These are phyloP conservation scores for Rissa tridactyla DNA, from an alignment of 2,113 vertebrate genomes.

Conservation along the genomic window DNA sequence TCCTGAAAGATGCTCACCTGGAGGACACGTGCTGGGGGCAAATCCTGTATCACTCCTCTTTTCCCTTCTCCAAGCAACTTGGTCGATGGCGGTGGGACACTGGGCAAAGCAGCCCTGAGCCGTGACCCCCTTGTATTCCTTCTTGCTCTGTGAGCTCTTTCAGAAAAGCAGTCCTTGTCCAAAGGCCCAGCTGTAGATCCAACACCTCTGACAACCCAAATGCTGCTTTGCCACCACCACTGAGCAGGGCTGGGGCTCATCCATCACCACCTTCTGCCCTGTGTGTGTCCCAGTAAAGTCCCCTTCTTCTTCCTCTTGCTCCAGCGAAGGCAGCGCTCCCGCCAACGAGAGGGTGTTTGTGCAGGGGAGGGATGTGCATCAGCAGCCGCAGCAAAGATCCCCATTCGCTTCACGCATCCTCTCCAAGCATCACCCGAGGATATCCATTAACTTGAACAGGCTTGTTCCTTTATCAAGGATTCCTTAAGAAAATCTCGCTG, in stretches of 20 bases:
- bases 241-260: background rate
- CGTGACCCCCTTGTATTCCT: background rate
- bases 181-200: background rate
- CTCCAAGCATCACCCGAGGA: background rate
- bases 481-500: constrained; percentile 29
- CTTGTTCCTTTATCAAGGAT: constrained; percentile 48
- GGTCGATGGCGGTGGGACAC: background rate
- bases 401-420: background rate
- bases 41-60: background rate
- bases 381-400: background rate
- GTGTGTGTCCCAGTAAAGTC: background rate
- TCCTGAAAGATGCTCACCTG: background rate
- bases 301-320: background rate
- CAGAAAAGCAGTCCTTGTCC: background rate
- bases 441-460: background rate
- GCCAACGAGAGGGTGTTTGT: rapidly evolving
- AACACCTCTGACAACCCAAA: background rate
- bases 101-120: background rate
- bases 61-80: background rate
- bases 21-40: background rate
- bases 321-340: background rate
- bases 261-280: background rate
- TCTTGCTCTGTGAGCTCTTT: background rate
- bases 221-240: background rate
- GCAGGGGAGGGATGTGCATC: background rate